phyloP scores from a whole-genome alignment of 2,113 vertebrate genomes.

The Sphyrna mokarran region DNA sequence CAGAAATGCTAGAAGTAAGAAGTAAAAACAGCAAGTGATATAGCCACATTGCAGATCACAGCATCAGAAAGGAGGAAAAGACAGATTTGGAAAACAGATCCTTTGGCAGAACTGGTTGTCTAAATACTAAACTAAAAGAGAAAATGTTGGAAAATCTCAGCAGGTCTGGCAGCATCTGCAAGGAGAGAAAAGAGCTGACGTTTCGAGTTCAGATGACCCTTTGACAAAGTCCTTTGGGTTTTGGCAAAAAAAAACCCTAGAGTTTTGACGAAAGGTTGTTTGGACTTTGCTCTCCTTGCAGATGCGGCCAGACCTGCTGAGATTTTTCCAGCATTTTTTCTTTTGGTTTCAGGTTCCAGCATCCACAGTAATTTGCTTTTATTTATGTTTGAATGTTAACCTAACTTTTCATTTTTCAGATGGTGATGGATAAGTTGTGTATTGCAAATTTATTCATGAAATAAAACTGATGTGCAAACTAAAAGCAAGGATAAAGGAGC shows the following conservation, averaged over 20 bases:
- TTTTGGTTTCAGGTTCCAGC: no score
- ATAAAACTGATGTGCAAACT: background rate
- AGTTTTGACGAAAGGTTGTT: no score
- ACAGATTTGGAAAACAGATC: background rate
- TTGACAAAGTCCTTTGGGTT: no score
- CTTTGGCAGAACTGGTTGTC: background rate
- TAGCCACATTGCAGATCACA: background rate
- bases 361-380: no score
- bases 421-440: background rate
- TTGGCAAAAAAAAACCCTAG: no score
- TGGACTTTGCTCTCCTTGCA: no score
- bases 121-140: background rate
- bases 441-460: background rate
- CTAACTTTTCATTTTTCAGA: background rate
- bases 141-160: no score
- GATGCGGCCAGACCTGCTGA: no score
- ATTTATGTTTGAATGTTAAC: background rate
- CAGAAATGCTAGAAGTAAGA: background rate
- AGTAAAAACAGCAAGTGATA: background rate
- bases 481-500: background rate
- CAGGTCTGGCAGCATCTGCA: no score
- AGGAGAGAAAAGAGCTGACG: no score
- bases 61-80: background rate
- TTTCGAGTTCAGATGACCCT: no score
- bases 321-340: no score